Percentiles rank a stretch among this genome's conserved stretches.
Conservation (phyloP, 2,797 vertebrate genomes). For the Chloroceryle inda region DNA sequence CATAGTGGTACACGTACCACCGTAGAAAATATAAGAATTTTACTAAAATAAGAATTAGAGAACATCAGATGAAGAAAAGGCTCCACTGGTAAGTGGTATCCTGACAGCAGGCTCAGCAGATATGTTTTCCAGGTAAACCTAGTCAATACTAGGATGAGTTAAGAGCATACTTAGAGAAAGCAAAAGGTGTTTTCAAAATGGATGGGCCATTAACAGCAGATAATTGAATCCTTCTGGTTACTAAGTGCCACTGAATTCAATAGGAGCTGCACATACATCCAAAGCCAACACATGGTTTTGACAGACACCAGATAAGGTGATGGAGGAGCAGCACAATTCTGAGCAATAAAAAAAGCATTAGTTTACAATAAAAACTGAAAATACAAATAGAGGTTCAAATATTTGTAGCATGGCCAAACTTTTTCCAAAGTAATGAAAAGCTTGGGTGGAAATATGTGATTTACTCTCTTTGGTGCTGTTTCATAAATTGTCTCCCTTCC, state of each 20-base stretch:
- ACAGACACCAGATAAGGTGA: not conserved
- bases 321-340: not conserved
- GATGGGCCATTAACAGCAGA: slow-evolving; percentile 23
- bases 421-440: not conserved
- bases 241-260: not conserved
- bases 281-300: not conserved
- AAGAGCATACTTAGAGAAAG: slow-evolving; percentile 31
- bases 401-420: not conserved
- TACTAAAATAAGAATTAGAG: not conserved
- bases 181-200: slow-evolving; percentile 43
- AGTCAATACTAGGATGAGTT: slow-evolving; percentile 36
- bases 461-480: not conserved
- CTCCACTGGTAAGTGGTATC: not conserved
- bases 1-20: not conserved
- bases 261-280: not conserved
- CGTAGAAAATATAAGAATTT: not conserved
- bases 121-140: not conserved
- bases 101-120: not conserved
- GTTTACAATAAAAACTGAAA: not conserved
- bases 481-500: not conserved
- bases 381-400: not conserved
- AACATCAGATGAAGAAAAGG: not conserved
- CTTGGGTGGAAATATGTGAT: not conserved
- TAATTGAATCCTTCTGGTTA: slow-evolving; percentile 35
- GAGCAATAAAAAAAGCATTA: not conserved